Evolutionary conservation across 1,140 invertebrate species (phyloP).

Genomic region (Phymastichus coffea): DNA sequence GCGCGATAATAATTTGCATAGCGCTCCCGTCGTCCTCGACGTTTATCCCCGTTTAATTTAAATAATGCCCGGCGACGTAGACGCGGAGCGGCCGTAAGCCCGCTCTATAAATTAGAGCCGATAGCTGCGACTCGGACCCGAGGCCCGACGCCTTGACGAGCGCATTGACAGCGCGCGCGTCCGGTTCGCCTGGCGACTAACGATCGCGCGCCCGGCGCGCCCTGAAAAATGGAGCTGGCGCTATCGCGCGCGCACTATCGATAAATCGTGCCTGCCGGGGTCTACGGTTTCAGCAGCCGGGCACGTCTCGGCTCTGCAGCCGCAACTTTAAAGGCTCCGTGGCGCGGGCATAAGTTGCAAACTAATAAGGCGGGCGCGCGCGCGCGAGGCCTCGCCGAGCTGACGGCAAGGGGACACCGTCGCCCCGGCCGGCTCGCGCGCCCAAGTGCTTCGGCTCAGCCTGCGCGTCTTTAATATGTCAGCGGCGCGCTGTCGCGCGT

Average conservation of each 20-base stretch:
- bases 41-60: conserved; percentile 60
- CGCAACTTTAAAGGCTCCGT: conserved; percentile 23
- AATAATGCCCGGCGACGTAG: conserved; percentile 56
- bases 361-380: conserved; percentile 38
- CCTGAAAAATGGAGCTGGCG: neutral
- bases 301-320: conserved; percentile 9
- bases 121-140: conserved; percentile 34
- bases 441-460: too few species aligned
- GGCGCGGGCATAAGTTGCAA: conserved; percentile 37
- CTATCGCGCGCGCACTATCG: conserved; percentile 14
- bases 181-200: conserved; percentile 8
- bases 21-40: conserved; percentile 37
- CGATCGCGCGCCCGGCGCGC: neutral
- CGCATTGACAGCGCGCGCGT: conserved; percentile 3
- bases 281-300: conserved; percentile 12
- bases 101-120: conserved; percentile 60
- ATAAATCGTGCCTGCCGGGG: conserved; percentile 15
- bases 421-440: neutral
- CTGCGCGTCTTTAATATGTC: too few species aligned
- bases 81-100: conserved; percentile 50
- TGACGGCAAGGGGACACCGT: conserved; percentile 25
- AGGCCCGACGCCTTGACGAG: too few species aligned
- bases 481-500: too few species aligned
- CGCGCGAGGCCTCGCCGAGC: neutral
- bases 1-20: conserved; percentile 60